phyloP scores from a whole-genome alignment of 1,140 invertebrate species.

The Chrysomallon squamiferum region DNA sequence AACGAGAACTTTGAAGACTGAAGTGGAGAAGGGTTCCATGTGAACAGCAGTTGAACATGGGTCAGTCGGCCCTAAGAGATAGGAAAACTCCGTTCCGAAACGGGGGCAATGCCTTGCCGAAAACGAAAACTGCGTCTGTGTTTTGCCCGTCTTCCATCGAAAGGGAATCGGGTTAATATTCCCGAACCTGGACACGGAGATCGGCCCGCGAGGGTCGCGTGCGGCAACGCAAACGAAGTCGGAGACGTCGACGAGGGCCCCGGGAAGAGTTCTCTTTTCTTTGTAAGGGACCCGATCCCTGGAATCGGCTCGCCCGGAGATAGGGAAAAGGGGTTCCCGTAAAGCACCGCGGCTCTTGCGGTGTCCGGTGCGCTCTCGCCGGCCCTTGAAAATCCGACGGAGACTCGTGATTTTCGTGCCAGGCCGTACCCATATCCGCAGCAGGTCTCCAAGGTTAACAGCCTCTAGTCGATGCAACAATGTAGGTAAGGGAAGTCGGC shows the following conservation, averaged over 20 bases:
- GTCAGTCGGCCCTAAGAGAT: conserved; percentile 69
- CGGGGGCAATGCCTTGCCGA: conserved; percentile 5
- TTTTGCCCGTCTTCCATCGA: conserved; percentile 43
- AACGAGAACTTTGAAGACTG: conserved; percentile 83
- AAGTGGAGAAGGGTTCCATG: conserved; percentile 86
- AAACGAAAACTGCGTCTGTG: neutral
- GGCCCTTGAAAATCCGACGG: conserved; percentile 80
- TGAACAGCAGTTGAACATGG: conserved; percentile 86
- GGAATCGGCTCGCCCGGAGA: conserved; percentile 73
- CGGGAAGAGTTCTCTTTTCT: conserved; percentile 81
- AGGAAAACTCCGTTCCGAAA: conserved; percentile 59
- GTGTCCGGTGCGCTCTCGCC: conserved; percentile 67
- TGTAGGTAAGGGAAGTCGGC: conserved; percentile 78
- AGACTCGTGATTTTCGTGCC: conserved; percentile 71
- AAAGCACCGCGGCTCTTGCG: conserved; percentile 62
- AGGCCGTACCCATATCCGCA: conserved; percentile 81
- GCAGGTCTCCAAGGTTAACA: conserved; percentile 88
- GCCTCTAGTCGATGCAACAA: conserved; percentile 88
- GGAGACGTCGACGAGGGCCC: conserved; percentile 76
- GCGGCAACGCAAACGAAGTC: conserved; percentile 73
- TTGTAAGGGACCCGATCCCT: no score
- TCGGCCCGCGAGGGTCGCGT: conserved; percentile 32
- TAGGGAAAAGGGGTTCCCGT: conserved; percentile 56
- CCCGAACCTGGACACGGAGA: conserved; percentile 61
- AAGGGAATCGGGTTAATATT: conserved; percentile 69